Base-by-base conservation (phyloP, 2,113 vertebrate genomes). In the Rynchops niger region DNA sequence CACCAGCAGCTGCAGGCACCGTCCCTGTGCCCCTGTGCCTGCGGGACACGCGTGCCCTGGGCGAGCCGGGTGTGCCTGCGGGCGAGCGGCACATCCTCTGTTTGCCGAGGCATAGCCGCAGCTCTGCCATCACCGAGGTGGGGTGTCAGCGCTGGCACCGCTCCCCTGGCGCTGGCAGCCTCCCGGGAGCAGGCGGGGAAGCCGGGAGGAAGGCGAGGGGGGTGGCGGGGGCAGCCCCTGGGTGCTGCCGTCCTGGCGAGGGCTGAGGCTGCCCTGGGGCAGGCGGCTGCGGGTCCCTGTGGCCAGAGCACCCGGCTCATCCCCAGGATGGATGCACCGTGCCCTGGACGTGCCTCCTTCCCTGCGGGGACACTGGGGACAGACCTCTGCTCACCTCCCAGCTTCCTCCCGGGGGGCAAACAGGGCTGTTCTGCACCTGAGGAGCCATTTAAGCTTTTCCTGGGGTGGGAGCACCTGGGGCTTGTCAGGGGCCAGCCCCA, bases 81-180 rank as follows among this genome's bases (percentile, higher is more conserved):
- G 52, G n/a, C 25, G 1, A 6, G 55, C 5, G 12, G 21, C 84
- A 10, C 11, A 2, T 50, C 76, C 38, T 5, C 38, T 38, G 1
- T 69, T 83, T 93, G 84, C 81, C 1, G 0, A 59, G 81, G 62
- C 4, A 7, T 1, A 29, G 45, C 70, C 45, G 0, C 4, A 2
- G 4, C 79, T 40, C 67, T 26, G 22, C 38, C 14, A 6, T 43
- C 74, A 5, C 65, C 1, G 2, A 20, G 47, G 47, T 11, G 26
- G 17, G 38, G 49, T 29, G 34, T 5, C 76, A 47, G n/a, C 0
- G 0, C 65, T 5, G 5, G 65, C 43, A 50, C 66, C 0, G 0
- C 55, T 52, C 80, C 50, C 43, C 3, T 0, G 36, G 40, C 2
- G 11, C 63, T 38, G 29, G 1, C 6, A 1, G 42, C 34, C 36